Percentiles rank a stretch among this genome's conserved stretches.
Conservation (phyloP, 2,113 vertebrate genomes). For the Hypocryptadius cinnamomeus region DNA sequence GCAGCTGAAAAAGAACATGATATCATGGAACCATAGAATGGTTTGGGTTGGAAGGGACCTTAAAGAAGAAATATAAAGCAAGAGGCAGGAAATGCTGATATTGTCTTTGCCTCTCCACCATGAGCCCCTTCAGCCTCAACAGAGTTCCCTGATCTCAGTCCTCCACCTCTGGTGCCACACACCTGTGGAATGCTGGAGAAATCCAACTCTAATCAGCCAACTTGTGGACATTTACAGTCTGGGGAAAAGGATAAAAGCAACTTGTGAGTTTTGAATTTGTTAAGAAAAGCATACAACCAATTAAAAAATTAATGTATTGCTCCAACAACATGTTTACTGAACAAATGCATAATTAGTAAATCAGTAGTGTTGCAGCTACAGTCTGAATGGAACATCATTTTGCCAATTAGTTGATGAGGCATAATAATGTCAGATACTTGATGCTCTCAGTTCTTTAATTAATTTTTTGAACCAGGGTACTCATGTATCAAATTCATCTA, state of each 20-base stretch:
- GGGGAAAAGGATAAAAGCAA: neutral
- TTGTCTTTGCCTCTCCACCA: neutral
- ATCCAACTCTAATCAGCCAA: neutral
- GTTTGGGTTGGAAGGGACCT: neutral
- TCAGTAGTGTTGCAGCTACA: slow-evolving; percentile 62
- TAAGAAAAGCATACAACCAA: slow-evolving; percentile 10
- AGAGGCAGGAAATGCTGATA: neutral
- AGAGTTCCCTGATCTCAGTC: neutral
- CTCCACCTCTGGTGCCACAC: neutral
- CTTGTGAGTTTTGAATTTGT: neutral
- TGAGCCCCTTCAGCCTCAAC: neutral
- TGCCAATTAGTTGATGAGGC: slow-evolving; percentile 74
- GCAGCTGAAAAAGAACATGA: neutral
- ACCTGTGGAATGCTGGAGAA: neutral
- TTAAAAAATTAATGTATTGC: slow-evolving; percentile 60
- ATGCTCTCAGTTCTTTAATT: slow-evolving; percentile 67
- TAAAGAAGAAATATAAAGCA: neutral
- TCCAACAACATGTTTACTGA: slow-evolving; percentile 64
- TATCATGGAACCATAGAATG: neutral
- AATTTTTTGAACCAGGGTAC: slow-evolving; percentile 63
- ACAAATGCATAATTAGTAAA: slow-evolving; percentile 70
- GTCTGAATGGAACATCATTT: slow-evolving; percentile 67
- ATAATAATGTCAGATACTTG: slow-evolving; percentile 72
- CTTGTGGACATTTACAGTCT: neutral
- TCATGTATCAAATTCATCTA: slow-evolving; percentile 48